These are phyloP conservation scores for Chalcosyrphus nemorum DNA, from an alignment of 2,888 invertebrate genomes.

Conservation along the genomic window DNA sequence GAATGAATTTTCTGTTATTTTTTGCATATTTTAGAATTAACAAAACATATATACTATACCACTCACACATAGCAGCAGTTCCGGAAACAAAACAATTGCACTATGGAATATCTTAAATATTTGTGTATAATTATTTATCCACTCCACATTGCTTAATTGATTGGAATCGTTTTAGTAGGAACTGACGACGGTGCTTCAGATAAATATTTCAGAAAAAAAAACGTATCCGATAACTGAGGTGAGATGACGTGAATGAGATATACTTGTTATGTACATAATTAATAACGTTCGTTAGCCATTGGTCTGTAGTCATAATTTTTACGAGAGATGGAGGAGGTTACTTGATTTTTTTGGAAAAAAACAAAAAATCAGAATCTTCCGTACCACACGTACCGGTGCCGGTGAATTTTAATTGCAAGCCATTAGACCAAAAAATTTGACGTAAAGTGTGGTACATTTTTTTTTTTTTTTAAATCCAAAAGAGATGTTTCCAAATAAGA, in stretches of 20 bases:
- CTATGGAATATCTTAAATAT: background rate
- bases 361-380: background rate
- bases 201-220: background rate
- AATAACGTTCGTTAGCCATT: background rate
- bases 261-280: background rate
- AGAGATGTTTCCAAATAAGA: slow-evolving; percentile 4
- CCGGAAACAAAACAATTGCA: slow-evolving; percentile 44
- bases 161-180: background rate
- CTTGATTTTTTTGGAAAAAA: background rate
- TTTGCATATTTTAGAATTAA: background rate
- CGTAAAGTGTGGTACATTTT: background rate
- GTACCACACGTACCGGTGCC: slow-evolving; percentile 25
- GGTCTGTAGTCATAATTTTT: background rate
- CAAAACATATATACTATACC: background rate
- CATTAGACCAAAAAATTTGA: slow-evolving; percentile 25
- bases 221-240: background rate
- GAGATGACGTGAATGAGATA: background rate
- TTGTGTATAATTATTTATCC: background rate
- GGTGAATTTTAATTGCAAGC: slow-evolving; percentile 30
- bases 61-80: background rate
- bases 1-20: slow-evolving; percentile 15
- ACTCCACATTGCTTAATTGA: background rate
- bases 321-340: background rate
- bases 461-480: background rate
- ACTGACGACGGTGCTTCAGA: background rate